These are phyloP conservation scores for Atopsyche davidsoni DNA, from an alignment of 1,140 invertebrate species.

Conservation along the genomic window DNA sequence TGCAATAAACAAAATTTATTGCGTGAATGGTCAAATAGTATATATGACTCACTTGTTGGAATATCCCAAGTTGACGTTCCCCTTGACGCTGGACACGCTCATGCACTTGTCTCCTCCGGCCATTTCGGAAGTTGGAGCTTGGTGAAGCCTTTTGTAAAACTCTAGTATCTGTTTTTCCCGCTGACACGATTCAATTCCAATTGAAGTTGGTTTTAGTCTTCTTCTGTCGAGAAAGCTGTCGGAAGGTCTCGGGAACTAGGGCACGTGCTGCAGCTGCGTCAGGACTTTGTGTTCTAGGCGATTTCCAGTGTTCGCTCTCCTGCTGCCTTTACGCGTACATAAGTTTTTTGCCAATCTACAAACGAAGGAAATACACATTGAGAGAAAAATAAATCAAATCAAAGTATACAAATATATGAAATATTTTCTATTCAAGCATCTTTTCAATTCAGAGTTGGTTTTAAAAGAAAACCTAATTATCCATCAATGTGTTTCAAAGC, in stretches of 20 bases:
- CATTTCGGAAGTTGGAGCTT: conserved; percentile 20
- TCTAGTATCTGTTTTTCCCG: neutral
- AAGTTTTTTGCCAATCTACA: conserved; percentile 68
- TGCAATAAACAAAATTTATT: neutral
- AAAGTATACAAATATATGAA: neutral
- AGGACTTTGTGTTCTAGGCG: conserved; percentile 70
- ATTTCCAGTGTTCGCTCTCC: conserved; percentile 71
- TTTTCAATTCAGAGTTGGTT: too few relatives aligned
- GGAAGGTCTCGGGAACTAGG: conserved; percentile 50
- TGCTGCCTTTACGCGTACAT: conserved; percentile 64
- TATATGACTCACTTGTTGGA: conserved; percentile 19
- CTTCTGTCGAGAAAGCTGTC: conserved; percentile 2
- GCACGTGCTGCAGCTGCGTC: conserved; percentile 74
- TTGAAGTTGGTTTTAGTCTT: conserved; percentile 14
- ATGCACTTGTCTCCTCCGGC: conserved; percentile 24
- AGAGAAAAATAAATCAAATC: neutral
- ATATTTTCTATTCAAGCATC: too few relatives aligned
- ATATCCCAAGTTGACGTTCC: conserved; percentile 19
- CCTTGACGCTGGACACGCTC: conserved; percentile 15
- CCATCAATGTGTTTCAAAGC: too few relatives aligned
- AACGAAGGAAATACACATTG: conserved; percentile 32
- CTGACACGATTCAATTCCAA: neutral
- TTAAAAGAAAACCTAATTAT: too few relatives aligned
- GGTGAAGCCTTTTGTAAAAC: conserved; percentile 29
- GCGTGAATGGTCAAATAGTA: neutral